Evolutionary conservation across 2,888 invertebrate genomes (phyloP), one percentile per base, ranked within the genome.

Genomic region (Troilus luridus): DNA sequence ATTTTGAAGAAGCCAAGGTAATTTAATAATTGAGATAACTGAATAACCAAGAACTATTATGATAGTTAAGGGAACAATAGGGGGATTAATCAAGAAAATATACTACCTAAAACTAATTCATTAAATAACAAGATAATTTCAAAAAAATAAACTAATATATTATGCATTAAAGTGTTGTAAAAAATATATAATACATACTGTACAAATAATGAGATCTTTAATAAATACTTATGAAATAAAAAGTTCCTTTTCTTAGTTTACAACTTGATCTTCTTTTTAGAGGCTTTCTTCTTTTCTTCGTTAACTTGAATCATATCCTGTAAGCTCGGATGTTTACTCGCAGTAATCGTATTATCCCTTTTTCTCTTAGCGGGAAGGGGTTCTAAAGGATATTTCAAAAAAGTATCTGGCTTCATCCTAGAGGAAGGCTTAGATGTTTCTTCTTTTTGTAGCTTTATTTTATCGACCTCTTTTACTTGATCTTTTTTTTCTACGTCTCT

Each of bases 271-370:
- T 88, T 88, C 62, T 88, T 88, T 88, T 88, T 88, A 24, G 62
- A 58, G 24, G 24, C 60, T 60, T 62, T 88, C 27, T 88, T 88
- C 58, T 88, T 89, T 54, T 89, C 67, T 67, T 89, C 56, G 67
- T 89, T 89, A 21, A 89, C 89, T 54, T 64, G 60, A 19, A 89
- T 89, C 89, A 89, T 64, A 27, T n/a, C 60, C 67, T 89, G 24
- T n/a, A 89, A 64, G 54, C 24, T 64, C 12, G 64, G 60, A 64
- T 64, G 54, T 19, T 62, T 64, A 67, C 54, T 54, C 5, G n/a
- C 60, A 1, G 21, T 14, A 9, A n/a, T 9, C 3, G 2, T 56
- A 88, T 19, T 11, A 59, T 60, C 62, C 14, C 62, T 62, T 60
- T 59, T 59, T n/a, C 89, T 89, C 54, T 89, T 89, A 7, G 58